Evolutionary conservation across 92 coral and sea anemone genomes (phyloP).

Genomic region (Porites evermanni): DNA sequence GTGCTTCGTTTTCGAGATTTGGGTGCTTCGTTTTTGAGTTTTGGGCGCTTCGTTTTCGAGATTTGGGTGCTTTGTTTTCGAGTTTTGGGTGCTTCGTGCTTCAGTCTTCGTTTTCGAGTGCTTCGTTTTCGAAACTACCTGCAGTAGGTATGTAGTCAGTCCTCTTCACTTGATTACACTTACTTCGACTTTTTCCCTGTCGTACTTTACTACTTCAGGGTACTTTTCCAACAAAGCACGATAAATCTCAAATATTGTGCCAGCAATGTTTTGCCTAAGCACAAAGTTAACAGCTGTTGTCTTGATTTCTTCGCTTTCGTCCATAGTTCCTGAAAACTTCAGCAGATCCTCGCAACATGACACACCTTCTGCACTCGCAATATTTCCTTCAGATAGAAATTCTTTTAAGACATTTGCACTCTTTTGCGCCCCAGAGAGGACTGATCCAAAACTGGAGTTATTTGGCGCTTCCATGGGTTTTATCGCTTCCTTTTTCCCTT

Average conservation of each 20-base stretch:
- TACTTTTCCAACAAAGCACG: not conserved
- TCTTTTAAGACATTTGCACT: not conserved
- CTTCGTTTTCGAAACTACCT: no score
- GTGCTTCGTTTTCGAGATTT: no score
- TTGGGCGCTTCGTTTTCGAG: no score
- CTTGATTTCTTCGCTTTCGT: conserved; percentile 17
- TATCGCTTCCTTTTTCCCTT: not conserved
- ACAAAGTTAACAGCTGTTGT: conserved; percentile 3
- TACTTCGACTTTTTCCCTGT: conserved; percentile 29
- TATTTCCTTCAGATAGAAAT: conserved; percentile 6
- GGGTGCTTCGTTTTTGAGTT: no score
- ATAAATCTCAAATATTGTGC: conserved; percentile 5
- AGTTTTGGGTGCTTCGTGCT: no score
- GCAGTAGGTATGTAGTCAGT: no score
- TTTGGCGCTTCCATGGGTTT: not conserved
- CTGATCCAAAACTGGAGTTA: not conserved
- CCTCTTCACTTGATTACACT: not conserved
- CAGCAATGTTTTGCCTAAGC: not conserved
- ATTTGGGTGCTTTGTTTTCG: no score
- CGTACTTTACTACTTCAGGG: conserved; percentile 11
- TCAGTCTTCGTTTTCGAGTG: no score
- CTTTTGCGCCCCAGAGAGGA: conserved; percentile 4
- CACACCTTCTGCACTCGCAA: conserved; percentile 16
- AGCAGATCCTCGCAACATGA: conserved; percentile 23
- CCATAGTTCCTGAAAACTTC: conserved; percentile 17